Conservation (phyloP, 2,113 vertebrate species). For the Nothobranchius furzeri region DNA sequence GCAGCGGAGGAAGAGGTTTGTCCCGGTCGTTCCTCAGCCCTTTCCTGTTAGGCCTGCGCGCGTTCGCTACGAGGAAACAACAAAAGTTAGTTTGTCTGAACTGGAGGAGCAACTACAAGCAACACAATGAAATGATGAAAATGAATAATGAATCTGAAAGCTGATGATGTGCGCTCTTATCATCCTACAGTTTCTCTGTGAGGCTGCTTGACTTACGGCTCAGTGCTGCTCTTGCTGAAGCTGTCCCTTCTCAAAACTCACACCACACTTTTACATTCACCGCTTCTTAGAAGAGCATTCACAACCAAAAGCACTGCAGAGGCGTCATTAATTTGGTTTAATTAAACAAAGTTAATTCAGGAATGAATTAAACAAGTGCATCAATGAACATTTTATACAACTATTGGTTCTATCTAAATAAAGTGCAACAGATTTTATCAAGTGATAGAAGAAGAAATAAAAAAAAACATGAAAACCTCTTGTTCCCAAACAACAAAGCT, state of each 20-base stretch:
- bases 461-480: constrained; percentile 10
- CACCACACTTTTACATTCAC: constrained; percentile 22
- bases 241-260: constrained; percentile 34
- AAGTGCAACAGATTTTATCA: constrained; percentile 2
- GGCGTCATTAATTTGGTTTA: constrained; percentile 31
- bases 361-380: constrained; percentile 22
- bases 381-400: not conserved
- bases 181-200: constrained; percentile 13
- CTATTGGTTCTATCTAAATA: not conserved
- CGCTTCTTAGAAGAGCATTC: constrained; percentile 18
- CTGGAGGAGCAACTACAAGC: not conserved
- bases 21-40: constrained; percentile 96
- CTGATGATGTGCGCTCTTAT: constrained; percentile 19
- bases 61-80: constrained; percentile 76
- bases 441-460: not conserved
- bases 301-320: constrained; percentile 25
- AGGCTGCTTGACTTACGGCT: constrained; percentile 44
- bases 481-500: constrained; percentile 4
- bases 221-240: constrained; percentile 43
- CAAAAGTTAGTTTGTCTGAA: constrained; percentile 10
- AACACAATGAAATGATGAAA: not conserved
- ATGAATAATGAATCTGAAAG: not conserved
- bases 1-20: constrained; percentile 93
- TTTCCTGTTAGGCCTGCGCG: constrained; percentile 92
- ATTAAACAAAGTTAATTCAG: not conserved